These are phyloP conservation scores for Cassiopea andromeda DNA, from an alignment of 30 jellyfish, hydroid and myxozoan species.

Conservation along the genomic window DNA sequence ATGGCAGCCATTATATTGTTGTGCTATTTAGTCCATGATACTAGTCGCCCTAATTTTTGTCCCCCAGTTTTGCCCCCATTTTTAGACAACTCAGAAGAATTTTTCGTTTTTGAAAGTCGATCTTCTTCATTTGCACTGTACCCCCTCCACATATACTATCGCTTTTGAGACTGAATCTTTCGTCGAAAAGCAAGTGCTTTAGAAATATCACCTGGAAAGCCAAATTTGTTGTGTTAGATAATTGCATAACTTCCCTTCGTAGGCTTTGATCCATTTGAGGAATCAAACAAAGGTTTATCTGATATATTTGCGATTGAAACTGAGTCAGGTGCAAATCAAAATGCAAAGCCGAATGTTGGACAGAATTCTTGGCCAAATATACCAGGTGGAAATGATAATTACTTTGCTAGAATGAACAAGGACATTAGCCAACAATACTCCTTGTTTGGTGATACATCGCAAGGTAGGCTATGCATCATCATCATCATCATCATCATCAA, in stretches of 20 bases:
- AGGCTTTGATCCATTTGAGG: constrained; percentile 96
- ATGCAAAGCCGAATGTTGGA: neutral
- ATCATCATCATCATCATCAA: neutral
- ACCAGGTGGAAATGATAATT: neutral
- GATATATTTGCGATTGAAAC: constrained; percentile 83
- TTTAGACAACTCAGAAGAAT: too few relatives aligned
- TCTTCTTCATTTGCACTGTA: too few relatives aligned
- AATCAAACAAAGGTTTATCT: constrained; percentile 82
- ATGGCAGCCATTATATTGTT: too few relatives aligned
- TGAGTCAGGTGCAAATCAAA: neutral
- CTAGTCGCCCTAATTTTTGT: too few relatives aligned
- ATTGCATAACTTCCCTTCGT: neutral
- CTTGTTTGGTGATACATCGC: constrained; percentile 66
- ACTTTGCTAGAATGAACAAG: constrained; percentile 28
- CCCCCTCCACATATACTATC: too few relatives aligned
- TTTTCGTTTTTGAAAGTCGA: too few relatives aligned
- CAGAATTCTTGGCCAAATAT: constrained; percentile 33
- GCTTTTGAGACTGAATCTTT: too few relatives aligned
- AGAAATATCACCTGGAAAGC: too few relatives aligned
- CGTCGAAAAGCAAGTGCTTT: too few relatives aligned
- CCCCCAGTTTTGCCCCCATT: too few relatives aligned
- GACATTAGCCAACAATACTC: constrained; percentile 63
- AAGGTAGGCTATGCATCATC: constrained; percentile 4
- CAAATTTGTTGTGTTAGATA: too few relatives aligned
- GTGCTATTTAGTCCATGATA: too few relatives aligned